Evolutionary conservation across 1,140 invertebrate genomes (phyloP).

Genomic region (Euwallacea fornicatus): DNA sequence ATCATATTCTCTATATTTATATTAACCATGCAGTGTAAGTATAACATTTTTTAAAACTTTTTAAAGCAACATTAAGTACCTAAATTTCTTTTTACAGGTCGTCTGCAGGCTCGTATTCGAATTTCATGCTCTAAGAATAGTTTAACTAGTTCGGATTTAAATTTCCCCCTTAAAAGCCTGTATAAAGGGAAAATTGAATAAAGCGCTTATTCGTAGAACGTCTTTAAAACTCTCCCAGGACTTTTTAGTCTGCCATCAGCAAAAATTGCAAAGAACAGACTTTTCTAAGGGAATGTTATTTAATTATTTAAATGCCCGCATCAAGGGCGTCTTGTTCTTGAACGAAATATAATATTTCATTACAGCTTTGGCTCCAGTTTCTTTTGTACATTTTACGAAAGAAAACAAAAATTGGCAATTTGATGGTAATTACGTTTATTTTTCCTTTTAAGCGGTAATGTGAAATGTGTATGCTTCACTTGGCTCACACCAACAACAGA

Average conservation of each 20-base stretch:
- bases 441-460: too few species aligned
- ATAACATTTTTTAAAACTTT: too few species aligned
- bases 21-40: too few species aligned
- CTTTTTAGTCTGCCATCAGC: conserved; percentile 3
- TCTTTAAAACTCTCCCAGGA: conserved; percentile 3
- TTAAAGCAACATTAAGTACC: too few species aligned
- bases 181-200: conserved; percentile 4
- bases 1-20: too few species aligned
- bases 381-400: neutral
- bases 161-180: conserved; percentile 1
- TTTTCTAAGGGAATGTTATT: neutral
- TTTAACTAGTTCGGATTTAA: conserved; percentile 16
- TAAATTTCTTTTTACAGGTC: too few species aligned
- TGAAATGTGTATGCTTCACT: too few species aligned
- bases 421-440: too few species aligned
- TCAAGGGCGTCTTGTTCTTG: neutral
- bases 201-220: conserved; percentile 1
- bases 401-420: neutral
- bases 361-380: too few species aligned
- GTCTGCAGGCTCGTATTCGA: neutral
- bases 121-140: conserved; percentile 11
- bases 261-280: conserved; percentile 2
- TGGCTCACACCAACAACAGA: too few species aligned
- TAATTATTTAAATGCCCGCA: conserved; percentile 1
- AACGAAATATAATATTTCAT: neutral